Evolutionary conservation across 2,888 invertebrate species (phyloP).

Genomic region (Acrobasis suavella): DNA sequence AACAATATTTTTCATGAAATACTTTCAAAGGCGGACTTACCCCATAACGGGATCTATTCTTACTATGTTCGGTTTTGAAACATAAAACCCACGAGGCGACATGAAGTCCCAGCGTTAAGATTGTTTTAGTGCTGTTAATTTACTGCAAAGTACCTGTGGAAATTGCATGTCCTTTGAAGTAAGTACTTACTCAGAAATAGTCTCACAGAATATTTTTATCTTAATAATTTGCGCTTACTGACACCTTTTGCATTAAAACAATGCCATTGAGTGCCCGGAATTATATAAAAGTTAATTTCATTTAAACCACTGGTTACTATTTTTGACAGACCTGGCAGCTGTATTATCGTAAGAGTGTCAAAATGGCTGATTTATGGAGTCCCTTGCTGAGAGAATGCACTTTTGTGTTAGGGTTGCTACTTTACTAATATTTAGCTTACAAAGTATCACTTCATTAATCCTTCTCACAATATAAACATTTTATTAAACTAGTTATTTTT

Average conservation of each 20-base stretch:
- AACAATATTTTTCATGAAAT: too few species aligned
- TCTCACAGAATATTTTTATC: background rate
- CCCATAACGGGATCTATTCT: too few species aligned
- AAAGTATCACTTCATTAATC: too few species aligned
- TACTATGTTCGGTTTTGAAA: too few species aligned
- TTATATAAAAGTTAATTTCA: constrained; percentile 37
- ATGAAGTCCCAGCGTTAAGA: background rate
- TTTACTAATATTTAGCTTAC: too few species aligned
- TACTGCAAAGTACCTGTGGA: background rate
- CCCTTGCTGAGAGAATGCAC: constrained; percentile 63
- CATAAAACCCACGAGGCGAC: background rate
- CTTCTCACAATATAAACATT: too few species aligned
- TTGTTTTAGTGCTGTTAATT: background rate
- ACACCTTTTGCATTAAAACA: constrained; percentile 19
- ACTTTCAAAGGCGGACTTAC: too few species aligned
- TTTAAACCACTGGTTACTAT: constrained; percentile 50
- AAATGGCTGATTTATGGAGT: constrained; percentile 67
- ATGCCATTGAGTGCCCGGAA: constrained; percentile 30
- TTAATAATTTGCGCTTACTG: constrained; percentile 19
- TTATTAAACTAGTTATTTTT: too few species aligned
- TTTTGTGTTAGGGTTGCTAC: constrained; percentile 1
- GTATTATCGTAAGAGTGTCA: constrained; percentile 64
- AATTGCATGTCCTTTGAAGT: background rate
- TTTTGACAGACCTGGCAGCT: constrained; percentile 60
- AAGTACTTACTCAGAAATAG: background rate